These are phyloP conservation scores for Heteromormyrus szaboi DNA, from an alignment of 2,797 vertebrate species.

Conservation along the genomic window DNA sequence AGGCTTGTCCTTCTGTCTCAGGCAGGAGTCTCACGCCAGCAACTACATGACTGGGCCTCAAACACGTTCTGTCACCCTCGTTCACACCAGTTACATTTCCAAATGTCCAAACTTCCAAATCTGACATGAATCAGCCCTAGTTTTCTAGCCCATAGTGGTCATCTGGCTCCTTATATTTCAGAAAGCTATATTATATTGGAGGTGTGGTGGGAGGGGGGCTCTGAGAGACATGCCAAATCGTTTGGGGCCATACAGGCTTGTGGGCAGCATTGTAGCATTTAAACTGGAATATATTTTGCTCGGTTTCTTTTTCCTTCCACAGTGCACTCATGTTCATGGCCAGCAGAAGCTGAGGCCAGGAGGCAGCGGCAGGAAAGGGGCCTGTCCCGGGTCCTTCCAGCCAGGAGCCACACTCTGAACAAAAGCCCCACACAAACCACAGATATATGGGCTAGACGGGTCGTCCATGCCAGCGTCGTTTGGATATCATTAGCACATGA, in stretches of 20 bases:
- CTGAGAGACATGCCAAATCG: not conserved
- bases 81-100: conserved; percentile 34
- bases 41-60: conserved; percentile 20
- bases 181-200: not conserved
- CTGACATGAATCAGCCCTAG: not conserved
- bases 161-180: not conserved
- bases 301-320: not conserved
- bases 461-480: conserved; percentile 29
- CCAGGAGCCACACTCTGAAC: not conserved
- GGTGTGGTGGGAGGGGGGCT: not conserved
- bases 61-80: conserved; percentile 37
- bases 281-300: not conserved
- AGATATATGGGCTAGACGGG: conserved; percentile 43
- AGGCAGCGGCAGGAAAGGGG: not conserved
- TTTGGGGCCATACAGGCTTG: not conserved
- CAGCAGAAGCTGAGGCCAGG: not conserved
- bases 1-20: conserved; percentile 22
- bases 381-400: not conserved
- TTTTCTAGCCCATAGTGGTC: not conserved
- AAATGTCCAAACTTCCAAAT: conserved; percentile 27
- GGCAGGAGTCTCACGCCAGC: conserved; percentile 25
- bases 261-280: not conserved
- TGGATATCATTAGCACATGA: conserved; percentile 45
- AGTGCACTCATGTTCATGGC: not conserved
- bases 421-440: conserved; percentile 9